Conservation (phyloP, 2,797 vertebrate genomes). For the Phylloscopus collybita region DNA sequence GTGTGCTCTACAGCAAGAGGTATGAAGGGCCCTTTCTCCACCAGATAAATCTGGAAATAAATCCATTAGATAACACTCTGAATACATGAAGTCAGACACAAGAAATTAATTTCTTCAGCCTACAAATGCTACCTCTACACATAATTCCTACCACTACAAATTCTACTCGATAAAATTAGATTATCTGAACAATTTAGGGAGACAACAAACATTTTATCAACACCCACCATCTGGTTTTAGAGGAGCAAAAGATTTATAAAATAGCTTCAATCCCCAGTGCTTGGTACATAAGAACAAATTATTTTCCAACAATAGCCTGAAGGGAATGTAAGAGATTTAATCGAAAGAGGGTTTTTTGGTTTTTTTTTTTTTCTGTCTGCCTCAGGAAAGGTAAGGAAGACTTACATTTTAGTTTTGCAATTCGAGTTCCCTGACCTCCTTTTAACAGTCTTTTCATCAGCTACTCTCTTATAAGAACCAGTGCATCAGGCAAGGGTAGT, state of each 20-base stretch:
- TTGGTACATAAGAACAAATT: slow-evolving; percentile 33
- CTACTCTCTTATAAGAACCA: background rate
- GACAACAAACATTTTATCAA: slow-evolving; percentile 45
- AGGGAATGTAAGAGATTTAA: slow-evolving; percentile 3
- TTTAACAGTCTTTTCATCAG: background rate
- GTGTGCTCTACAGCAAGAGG: background rate
- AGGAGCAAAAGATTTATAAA: slow-evolving; percentile 34
- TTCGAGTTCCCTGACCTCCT: background rate
- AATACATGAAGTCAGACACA: background rate
- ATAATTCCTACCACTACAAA: background rate
- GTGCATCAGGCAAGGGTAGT: background rate
- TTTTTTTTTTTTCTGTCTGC: background rate
- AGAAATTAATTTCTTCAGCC: slow-evolving; percentile 20
- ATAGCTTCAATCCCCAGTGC: background rate
- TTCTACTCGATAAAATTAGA: slow-evolving; percentile 19
- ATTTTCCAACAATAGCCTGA: slow-evolving; percentile 15
- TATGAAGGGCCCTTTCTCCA: background rate
- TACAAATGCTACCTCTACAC: background rate
- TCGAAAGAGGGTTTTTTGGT: background rate
- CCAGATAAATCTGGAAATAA: slow-evolving; percentile 6
- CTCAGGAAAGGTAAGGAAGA: background rate
- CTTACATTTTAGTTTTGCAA: slow-evolving; percentile 1
- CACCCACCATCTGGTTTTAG: background rate
- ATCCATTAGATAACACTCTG: background rate
- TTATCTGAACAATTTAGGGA: slow-evolving; percentile 42